Evolutionary conservation across 2,113 vertebrate species (phyloP).

Genomic region (human (Homo sapiens)): DNA sequence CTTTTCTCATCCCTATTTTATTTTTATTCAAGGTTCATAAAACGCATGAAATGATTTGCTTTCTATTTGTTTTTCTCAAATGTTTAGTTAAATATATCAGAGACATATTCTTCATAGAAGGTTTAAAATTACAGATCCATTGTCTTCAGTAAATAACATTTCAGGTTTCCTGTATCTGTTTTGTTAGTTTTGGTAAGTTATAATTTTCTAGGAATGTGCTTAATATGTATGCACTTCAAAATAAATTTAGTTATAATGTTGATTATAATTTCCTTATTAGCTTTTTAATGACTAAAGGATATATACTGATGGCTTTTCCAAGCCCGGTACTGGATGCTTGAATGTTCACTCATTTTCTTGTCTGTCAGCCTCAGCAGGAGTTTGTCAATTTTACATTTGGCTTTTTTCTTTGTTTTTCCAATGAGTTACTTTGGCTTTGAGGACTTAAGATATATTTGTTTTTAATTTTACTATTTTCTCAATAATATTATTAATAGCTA

Average conservation of each 20-base stretch:
- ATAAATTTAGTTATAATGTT: neutral
- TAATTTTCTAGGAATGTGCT: neutral
- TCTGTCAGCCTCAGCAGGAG: too few species aligned
- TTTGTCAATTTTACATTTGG: too few species aligned
- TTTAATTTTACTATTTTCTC: neutral
- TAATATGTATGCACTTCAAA: neutral
- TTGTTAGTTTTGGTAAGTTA: neutral
- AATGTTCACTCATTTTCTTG: too few species aligned
- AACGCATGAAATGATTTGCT: too few species aligned
- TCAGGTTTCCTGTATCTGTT: neutral
- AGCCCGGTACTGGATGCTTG: too few species aligned
- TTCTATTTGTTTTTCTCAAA: neutral
- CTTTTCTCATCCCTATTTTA: neutral
- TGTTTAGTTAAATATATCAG: neutral
- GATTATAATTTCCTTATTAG: too few species aligned
- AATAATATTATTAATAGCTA: too few species aligned
- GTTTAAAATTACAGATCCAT: neutral
- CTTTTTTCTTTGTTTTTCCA: too few species aligned
- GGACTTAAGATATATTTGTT: neutral
- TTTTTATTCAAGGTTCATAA: too few species aligned
- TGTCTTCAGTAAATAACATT: neutral
- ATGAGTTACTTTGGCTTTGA: neutral
- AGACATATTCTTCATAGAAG: neutral
- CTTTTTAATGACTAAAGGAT: too few species aligned
- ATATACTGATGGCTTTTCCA: too few species aligned